Conservation (phyloP, 2,797 vertebrate genomes). For the Neosalanx taihuensis region DNA sequence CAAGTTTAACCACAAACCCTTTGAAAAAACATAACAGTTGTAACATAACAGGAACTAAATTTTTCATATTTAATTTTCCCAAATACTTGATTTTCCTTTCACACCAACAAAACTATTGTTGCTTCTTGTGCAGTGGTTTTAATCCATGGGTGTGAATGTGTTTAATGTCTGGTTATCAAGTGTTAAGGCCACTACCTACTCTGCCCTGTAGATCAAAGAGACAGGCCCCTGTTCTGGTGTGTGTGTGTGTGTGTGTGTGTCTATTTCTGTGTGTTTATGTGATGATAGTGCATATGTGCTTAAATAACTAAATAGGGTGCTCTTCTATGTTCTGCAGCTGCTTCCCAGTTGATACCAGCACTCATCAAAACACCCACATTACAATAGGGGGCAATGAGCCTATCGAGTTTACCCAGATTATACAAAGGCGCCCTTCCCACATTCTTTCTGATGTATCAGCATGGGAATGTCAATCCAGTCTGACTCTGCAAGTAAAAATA, state of each 20-base stretch:
- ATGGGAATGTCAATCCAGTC: not conserved
- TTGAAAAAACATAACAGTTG: too few relatives aligned
- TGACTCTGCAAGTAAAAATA: conserved; percentile 42
- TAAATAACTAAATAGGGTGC: conserved; percentile 24
- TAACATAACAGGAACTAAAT: too few relatives aligned
- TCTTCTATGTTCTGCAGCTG: conserved; percentile 53
- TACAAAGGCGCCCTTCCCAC: not conserved
- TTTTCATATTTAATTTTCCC: too few relatives aligned
- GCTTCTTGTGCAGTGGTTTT: too few relatives aligned
- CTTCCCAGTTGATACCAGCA: conserved; percentile 36
- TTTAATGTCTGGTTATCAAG: too few relatives aligned
- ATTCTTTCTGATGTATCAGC: not conserved
- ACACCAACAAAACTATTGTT: too few relatives aligned
- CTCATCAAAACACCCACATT: conserved; percentile 27
- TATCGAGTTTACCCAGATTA: conserved; percentile 8
- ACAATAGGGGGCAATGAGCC: not conserved
- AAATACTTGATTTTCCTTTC: too few relatives aligned
- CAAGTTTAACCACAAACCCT: too few relatives aligned
- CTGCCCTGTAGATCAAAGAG: conserved; percentile 9
- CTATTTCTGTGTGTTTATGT: not conserved
- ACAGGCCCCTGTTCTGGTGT: not conserved
- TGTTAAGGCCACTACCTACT: too few relatives aligned
- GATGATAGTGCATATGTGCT: not conserved
- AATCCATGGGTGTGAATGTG: too few relatives aligned
- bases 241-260: not conserved